Conservation (phyloP, 2,113 vertebrate genomes). For the Trinectes maculatus region DNA sequence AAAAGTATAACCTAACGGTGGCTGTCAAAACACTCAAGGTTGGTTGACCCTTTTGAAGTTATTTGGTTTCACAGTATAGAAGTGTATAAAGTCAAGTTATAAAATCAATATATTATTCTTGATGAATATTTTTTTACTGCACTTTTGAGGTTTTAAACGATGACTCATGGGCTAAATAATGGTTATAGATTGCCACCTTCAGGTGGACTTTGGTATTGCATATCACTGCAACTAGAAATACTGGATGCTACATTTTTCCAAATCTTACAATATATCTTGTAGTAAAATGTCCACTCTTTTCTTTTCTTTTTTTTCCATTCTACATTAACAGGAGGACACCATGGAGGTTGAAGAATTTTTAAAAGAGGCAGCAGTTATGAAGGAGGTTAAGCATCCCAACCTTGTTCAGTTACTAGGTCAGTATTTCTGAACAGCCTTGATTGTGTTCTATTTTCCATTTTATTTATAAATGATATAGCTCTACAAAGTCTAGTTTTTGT, state of each 20-base stretch:
- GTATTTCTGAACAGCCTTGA: constrained; percentile 22
- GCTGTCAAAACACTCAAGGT: constrained; percentile 99
- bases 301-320: constrained; percentile 4
- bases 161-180: neutral
- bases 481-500: neutral
- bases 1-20: constrained; percentile 97
- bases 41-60: neutral
- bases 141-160: neutral
- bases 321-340: constrained; percentile 90
- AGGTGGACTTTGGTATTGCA: constrained; percentile 49
- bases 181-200: constrained; percentile 60
- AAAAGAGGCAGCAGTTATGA: constrained; percentile 99
- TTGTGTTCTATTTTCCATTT: too few relatives aligned
- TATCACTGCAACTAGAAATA: rapidly evolving
- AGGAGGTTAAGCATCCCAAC: constrained; percentile 99
- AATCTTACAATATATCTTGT: neutral
- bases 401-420: constrained; percentile 90
- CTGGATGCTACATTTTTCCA: neutral
- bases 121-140: neutral
- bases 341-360: constrained; percentile 99
- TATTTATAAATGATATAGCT: too few relatives aligned
- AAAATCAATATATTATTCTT: neutral
- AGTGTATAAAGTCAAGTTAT: neutral
- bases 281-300: constrained; percentile 4
- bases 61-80: neutral